Conservation (phyloP, 2,113 vertebrate species). For the Tauraco erythrolophus region DNA sequence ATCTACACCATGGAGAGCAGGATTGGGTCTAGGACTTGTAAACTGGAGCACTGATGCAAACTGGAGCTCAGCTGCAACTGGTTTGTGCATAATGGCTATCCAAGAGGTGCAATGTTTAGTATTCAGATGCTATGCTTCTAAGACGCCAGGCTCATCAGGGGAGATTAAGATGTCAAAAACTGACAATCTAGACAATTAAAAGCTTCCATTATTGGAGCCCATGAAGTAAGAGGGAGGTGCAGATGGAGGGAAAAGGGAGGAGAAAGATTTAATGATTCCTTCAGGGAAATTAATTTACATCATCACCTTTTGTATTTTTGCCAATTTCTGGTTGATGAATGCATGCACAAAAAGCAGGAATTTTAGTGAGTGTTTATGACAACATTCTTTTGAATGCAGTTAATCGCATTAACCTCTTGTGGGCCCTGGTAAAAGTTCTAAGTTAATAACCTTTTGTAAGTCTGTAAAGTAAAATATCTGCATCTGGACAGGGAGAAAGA, state of each 20-base stretch:
- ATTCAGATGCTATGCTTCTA: neutral
- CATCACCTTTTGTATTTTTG: constrained; percentile 6
- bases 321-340: neutral
- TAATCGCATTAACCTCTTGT: neutral
- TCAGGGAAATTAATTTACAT: constrained; percentile 11
- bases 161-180: constrained; percentile 41
- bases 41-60: neutral
- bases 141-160: neutral
- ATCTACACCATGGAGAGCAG: neutral
- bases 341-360: neutral
- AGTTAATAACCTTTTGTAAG: neutral
- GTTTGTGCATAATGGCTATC: neutral
- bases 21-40: neutral
- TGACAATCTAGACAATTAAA: constrained; percentile 25
- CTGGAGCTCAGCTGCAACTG: neutral
- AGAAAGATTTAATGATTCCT: constrained; percentile 16
- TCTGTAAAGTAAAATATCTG: neutral
- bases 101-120: neutral
- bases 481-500: neutral
- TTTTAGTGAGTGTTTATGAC: neutral
- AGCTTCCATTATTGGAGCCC: neutral
- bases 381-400: neutral
- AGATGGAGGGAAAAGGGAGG: neutral
- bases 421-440: neutral
- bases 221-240: neutral